Conservation (phyloP, 2,888 invertebrate species). For the Chrysolina haemoptera region DNA sequence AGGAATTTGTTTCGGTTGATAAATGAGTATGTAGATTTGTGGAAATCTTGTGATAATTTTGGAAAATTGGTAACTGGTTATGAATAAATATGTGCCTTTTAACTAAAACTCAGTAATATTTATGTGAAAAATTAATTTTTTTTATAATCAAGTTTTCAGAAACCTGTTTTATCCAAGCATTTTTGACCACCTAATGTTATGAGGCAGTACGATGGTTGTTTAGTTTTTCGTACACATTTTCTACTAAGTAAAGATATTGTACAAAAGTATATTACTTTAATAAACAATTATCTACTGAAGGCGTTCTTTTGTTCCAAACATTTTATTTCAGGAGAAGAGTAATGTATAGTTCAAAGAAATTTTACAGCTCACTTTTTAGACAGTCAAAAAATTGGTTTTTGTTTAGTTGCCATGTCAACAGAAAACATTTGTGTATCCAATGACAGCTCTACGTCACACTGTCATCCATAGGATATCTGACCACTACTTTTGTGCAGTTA, state of each 20-base stretch:
- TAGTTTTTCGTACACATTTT: constrained; percentile 59
- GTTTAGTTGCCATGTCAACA: too few relatives aligned
- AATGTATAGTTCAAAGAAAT: too few relatives aligned
- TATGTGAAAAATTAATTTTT: background rate
- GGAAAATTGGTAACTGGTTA: background rate
- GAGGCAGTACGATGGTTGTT: constrained; percentile 48
- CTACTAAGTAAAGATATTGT: constrained; percentile 55
- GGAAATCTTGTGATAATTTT: constrained; percentile 1
- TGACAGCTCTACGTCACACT: too few relatives aligned
- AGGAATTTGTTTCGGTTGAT: background rate
- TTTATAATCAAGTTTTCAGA: constrained; percentile 10
- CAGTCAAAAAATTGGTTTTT: too few relatives aligned
- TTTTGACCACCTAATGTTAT: constrained; percentile 37
- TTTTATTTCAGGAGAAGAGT: background rate
- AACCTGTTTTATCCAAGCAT: constrained; percentile 6
- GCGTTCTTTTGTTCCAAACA: constrained; percentile 3
- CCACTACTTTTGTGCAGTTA: too few relatives aligned
- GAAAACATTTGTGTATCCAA: too few relatives aligned
- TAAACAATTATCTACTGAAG: constrained; percentile 55
- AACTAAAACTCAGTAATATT: constrained; percentile 2
- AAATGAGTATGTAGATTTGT: background rate
- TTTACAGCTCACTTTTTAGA: too few relatives aligned
- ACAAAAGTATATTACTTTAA: constrained; percentile 58
- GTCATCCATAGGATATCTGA: too few relatives aligned
- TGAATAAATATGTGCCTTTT: constrained; percentile 13